These are phyloP conservation scores for Pseudomugil tenellus DNA, from an alignment of 2,797 vertebrate genomes.

Conservation along the genomic window DNA sequence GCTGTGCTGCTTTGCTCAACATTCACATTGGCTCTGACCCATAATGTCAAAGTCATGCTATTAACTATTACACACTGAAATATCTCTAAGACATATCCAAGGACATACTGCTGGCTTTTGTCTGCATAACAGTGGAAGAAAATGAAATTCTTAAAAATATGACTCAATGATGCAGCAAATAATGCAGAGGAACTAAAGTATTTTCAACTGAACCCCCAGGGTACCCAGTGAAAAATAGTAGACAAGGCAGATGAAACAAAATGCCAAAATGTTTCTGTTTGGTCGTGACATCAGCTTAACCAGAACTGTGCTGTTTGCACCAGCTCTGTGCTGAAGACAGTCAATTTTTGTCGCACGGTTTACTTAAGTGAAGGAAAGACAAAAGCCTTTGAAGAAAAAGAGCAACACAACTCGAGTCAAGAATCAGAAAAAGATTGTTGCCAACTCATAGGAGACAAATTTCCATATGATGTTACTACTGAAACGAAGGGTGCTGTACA, in stretches of 20 bases:
- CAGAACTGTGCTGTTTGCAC: slow-evolving; percentile 40
- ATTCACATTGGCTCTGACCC: not conserved
- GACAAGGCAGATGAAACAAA: slow-evolving; percentile 42
- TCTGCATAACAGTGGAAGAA: slow-evolving; percentile 16
- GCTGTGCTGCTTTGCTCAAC: not conserved
- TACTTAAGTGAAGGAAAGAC: slow-evolving; percentile 24
- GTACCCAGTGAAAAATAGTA: slow-evolving; percentile 25
- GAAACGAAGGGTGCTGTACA: slow-evolving; percentile 8
- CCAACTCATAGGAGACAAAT: slow-evolving; percentile 7
- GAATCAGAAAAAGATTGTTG: slow-evolving; percentile 20
- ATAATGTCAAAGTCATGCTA: not conserved
- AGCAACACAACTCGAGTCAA: slow-evolving; percentile 18
- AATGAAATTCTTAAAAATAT: slow-evolving; percentile 26
- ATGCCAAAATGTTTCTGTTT: slow-evolving; percentile 18
- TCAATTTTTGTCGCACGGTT: slow-evolving; percentile 41
- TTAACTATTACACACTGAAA: not conserved
- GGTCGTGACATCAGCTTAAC: slow-evolving; percentile 31
- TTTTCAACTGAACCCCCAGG: slow-evolving; percentile 43
- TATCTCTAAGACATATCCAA: not conserved
- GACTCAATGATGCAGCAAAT: slow-evolving; percentile 36
- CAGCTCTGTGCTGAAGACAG: slow-evolving; percentile 13
- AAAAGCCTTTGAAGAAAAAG: slow-evolving; percentile 16
- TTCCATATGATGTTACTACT: slow-evolving; percentile 6
- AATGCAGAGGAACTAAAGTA: slow-evolving; percentile 31
- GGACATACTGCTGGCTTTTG: slow-evolving; percentile 15